phyloP scores from a whole-genome alignment of 2,888 invertebrate species.

The Protophormia terraenovae region DNA sequence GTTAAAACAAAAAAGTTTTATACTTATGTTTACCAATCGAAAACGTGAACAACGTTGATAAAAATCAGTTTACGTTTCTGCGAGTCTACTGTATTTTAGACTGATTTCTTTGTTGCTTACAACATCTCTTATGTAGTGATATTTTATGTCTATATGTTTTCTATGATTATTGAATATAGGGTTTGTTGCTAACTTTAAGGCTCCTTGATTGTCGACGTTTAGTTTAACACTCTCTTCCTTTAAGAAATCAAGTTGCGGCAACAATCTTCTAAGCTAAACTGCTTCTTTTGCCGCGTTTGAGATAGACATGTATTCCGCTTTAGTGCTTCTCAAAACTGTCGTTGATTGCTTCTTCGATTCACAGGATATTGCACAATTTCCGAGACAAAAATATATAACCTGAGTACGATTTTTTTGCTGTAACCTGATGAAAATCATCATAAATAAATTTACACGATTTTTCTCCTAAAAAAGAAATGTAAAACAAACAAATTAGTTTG shows the following conservation, averaged over 20 bases:
- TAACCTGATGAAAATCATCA: too few species aligned
- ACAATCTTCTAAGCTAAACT: neutral
- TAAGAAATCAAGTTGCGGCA: constrained; percentile 1
- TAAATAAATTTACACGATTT: too few species aligned
- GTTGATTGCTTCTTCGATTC: neutral
- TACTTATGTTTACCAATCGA: too few species aligned
- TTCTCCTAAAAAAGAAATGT: too few species aligned
- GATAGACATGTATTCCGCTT: neutral
- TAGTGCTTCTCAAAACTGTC: neutral
- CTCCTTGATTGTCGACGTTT: constrained; percentile 20
- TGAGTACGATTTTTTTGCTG: neutral
- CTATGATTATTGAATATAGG: constrained; percentile 10
- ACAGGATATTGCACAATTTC: neutral
- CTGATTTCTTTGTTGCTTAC: too few species aligned
- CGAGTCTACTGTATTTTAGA: too few species aligned
- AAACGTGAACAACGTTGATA: too few species aligned
- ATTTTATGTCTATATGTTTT: too few species aligned
- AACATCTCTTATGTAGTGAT: too few species aligned
- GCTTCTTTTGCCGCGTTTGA: neutral
- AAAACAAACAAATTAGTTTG: too few species aligned
- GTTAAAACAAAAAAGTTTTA: too few species aligned
- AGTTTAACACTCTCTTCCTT: neutral
- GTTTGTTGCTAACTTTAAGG: constrained; percentile 10
- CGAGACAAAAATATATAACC: neutral
- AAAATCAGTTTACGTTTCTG: too few species aligned